A percentile compares a stretch with the other conserved stretches of the same genome.
Conservation (phyloP, 2,113 vertebrate genomes). For the Silurus glanis region DNA sequence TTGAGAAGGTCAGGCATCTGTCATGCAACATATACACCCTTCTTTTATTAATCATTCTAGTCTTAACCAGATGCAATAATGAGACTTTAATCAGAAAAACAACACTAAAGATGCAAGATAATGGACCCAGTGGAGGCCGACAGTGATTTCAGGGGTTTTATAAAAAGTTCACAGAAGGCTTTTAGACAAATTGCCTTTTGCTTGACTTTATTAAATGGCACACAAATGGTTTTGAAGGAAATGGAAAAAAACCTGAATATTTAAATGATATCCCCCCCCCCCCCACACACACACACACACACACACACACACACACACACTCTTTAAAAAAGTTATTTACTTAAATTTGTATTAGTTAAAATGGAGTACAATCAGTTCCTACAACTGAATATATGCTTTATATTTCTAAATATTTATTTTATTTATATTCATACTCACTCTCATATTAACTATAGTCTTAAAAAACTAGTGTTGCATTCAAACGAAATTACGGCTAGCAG, state of each 20-base stretch:
- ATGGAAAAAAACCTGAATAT: background rate
- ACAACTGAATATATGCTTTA: background rate
- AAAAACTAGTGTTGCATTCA: background rate
- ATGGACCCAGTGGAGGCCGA: background rate
- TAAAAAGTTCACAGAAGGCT: conserved; percentile 17
- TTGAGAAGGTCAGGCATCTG: background rate
- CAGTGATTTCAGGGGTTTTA: conserved; percentile 9
- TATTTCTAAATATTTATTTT: conserved; percentile 4
- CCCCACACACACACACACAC: background rate
- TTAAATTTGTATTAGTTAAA: conserved; percentile 5
- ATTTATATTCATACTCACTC: background rate
- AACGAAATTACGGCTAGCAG: conserved; percentile 19
- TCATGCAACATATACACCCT: background rate
- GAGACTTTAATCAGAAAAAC: conserved; percentile 19
- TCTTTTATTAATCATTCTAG: conserved; percentile 6
- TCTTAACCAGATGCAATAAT: conserved; percentile 42
- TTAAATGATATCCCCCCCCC: background rate
- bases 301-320: background rate
- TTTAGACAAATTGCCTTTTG: conserved; percentile 17
- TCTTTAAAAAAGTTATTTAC: background rate
- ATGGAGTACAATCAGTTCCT: conserved; percentile 4
- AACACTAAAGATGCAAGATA: background rate
- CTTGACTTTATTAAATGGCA: conserved; percentile 20
- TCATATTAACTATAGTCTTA: conserved; percentile 1
- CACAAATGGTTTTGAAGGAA: conserved; percentile 5